Evolutionary conservation across 1,140 invertebrate species (phyloP), one percentile per base, ranked within the genome.

Genomic region (Pomacea maculata): DNA sequence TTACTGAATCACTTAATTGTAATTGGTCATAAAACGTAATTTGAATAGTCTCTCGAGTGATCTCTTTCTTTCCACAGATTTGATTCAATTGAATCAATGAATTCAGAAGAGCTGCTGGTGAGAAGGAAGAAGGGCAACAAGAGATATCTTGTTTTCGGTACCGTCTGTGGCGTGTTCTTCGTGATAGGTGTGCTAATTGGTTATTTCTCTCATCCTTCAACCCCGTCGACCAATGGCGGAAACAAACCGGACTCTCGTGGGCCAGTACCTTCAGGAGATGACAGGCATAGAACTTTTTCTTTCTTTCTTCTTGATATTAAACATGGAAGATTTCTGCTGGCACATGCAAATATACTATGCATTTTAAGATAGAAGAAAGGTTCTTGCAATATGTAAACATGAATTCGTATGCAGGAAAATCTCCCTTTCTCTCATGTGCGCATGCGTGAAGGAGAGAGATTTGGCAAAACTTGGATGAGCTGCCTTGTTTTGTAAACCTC

Each of bases 41-140:
- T 45, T 45, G 34, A 45, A 45, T 45, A 45, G 25, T 25, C 25
- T 25, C 25, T 25, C 34, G 34, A 25, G 25, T 25, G 25, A 25
- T 45, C 34, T 45, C 34, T 29, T 7, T 57, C 12, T 1, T 80
- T 25, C 25, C 3, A 19, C 72, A 83, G 82, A 70, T 83, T 83
- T 75, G 82, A 83, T 77, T 80, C 82, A 17, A 83, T 83, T 11
- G 82, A 83, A 29, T 83, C 82, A 0, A 83, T 83, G 82, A 83
- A 83, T 78, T 67, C 68, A 19, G 82, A 80, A 14, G 79, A 80
- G 76, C 65, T 83, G 52, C 68, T 83, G 70, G 82, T 83, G 52
- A 83, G 78, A 70, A 65, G 82, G 71, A 78, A 63, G 45, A 65
- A 75, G 34, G 82, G 82, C 0, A 83, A 57, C 76, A 83, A 83